Evolutionary conservation across 2,797 vertebrate genomes (phyloP).

Genomic region (Gallinago solitaria): DNA sequence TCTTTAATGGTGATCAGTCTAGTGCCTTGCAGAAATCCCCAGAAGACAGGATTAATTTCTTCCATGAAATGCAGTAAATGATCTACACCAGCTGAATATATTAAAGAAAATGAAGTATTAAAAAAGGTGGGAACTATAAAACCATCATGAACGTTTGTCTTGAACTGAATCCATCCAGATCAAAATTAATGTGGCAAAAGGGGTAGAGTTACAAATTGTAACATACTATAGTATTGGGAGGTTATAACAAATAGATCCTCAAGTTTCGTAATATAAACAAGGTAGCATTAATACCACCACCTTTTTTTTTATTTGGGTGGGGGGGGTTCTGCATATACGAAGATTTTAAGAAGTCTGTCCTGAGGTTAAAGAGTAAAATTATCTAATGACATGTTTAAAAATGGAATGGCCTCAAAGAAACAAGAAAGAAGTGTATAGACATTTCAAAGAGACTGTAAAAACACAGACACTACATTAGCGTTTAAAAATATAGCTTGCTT

Average conservation of each 20-base stretch:
- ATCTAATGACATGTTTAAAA: neutral
- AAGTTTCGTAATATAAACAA: neutral
- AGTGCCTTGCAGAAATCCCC: neutral
- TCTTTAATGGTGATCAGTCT: neutral
- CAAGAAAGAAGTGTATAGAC: neutral
- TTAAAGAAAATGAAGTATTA: neutral
- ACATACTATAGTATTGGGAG: fast-evolving
- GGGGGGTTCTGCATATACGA: neutral
- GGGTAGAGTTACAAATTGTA: neutral
- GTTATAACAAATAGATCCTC: neutral
- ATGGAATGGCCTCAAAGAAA: neutral
- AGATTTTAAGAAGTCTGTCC: neutral
- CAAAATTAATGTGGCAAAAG: neutral
- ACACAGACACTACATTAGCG: neutral
- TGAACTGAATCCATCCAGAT: neutral
- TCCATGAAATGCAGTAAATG: neutral
- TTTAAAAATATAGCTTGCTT: neutral
- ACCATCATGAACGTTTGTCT: neutral
- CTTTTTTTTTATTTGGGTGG: no score
- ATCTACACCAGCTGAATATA: neutral
- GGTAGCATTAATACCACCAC: neutral
- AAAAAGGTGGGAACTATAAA: neutral
- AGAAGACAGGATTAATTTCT: neutral
- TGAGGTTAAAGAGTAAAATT: neutral
- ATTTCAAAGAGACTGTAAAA: neutral